Evolutionary conservation across 2,113 vertebrate species (phyloP).

Genomic region (Camelus bactrianus): DNA sequence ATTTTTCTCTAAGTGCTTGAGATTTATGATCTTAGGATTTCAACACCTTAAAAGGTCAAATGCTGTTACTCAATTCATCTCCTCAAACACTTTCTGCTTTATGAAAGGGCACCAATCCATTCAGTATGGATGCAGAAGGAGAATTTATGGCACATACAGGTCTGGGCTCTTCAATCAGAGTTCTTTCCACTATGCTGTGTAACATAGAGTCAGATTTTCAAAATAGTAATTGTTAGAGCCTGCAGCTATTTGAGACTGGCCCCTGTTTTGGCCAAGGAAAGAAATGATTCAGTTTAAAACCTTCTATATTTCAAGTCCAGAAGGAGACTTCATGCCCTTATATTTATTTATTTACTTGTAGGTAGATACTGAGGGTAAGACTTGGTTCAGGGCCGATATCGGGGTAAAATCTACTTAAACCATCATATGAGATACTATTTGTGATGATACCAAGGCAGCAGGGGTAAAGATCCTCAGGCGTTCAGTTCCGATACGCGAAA

Average conservation of each 20-base stretch:
- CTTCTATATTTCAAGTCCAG: background rate
- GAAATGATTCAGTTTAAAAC: background rate
- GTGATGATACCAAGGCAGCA: background rate
- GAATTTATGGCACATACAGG: conserved; percentile 34
- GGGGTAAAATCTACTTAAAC: background rate
- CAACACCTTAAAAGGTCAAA: conserved; percentile 78
- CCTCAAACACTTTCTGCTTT: conserved; percentile 68
- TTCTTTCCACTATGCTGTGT: background rate
- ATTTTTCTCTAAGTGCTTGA: conserved; percentile 48
- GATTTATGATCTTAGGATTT: conserved; percentile 68
- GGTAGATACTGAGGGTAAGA: background rate
- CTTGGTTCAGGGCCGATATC: background rate
- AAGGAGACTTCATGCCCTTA: background rate
- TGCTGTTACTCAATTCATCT: conserved; percentile 58
- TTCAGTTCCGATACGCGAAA: background rate
- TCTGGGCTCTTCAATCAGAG: conserved; percentile 41
- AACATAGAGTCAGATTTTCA: conserved; percentile 46
- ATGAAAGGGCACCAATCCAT: conserved; percentile 65
- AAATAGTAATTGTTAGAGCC: conserved; percentile 54
- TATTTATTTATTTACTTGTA: background rate
- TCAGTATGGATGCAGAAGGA: conserved; percentile 55
- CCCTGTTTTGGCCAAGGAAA: conserved; percentile 25
- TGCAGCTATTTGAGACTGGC: conserved; percentile 38
- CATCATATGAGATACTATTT: background rate
- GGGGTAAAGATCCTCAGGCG: background rate